Conservation (phyloP, 1,140 invertebrate species). For the Aphelenchoides fujianensis region DNA sequence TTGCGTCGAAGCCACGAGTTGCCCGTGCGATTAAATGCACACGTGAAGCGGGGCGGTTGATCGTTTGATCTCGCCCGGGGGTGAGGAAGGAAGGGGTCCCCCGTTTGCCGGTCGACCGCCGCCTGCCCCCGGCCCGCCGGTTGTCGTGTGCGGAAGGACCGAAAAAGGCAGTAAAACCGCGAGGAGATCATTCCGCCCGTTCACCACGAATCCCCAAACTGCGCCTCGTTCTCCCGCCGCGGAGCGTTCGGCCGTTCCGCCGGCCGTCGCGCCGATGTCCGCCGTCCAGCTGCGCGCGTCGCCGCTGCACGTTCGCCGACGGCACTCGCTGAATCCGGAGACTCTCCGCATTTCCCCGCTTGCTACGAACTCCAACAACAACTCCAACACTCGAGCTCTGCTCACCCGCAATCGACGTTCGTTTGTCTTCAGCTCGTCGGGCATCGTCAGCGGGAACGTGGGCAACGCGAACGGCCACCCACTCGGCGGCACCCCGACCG, state of each 20-base stretch:
- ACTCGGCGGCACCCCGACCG: constrained; percentile 14
- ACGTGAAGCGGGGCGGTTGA: background rate
- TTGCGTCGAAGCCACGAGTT: too few relatives aligned
- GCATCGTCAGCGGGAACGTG: constrained; percentile 18
- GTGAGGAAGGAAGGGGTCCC: too few relatives aligned
- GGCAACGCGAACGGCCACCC: constrained; percentile 25
- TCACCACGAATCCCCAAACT: background rate
- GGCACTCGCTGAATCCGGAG: constrained; percentile 26
- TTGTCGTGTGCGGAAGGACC: too few relatives aligned
- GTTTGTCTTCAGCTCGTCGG: constrained; percentile 27
- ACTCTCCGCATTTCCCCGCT: constrained; percentile 7
- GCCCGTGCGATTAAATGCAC: too few relatives aligned
- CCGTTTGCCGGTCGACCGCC: too few relatives aligned
- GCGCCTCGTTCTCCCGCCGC: background rate
- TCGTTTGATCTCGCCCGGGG: background rate
- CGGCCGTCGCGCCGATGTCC: background rate
- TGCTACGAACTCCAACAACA: constrained; percentile 4
- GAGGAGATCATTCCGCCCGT: background rate
- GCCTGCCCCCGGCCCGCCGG: too few relatives aligned
- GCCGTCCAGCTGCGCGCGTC: background rate
- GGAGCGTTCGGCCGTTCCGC: background rate
- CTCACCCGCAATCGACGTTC: constrained; percentile 31
- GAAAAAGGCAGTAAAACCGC: too few relatives aligned
- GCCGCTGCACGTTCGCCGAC: constrained; percentile 13
- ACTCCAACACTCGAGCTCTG: constrained; percentile 4